Evolutionary conservation across 2,888 invertebrate genomes (phyloP).

Genomic region (Drosophila aldrichi): DNA sequence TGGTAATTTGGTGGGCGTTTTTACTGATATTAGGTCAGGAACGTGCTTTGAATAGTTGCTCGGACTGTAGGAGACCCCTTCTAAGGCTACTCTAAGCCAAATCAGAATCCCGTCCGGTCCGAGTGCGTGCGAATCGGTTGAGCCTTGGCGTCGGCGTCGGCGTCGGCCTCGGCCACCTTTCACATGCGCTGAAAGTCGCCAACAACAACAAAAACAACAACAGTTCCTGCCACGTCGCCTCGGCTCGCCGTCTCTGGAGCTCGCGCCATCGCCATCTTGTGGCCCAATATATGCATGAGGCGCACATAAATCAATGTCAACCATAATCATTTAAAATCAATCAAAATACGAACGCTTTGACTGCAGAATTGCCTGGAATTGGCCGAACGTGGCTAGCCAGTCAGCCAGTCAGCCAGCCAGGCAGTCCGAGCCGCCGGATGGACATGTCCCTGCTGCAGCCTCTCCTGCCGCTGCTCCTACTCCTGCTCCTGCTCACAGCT

Average conservation of each 20-base stretch:
- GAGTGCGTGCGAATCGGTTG: constrained; percentile 73
- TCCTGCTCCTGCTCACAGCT: constrained; percentile 19
- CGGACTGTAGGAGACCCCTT: constrained; percentile 22
- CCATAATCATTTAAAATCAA: constrained; percentile 85
- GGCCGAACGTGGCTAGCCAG: constrained; percentile 72
- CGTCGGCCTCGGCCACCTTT: constrained; percentile 53
- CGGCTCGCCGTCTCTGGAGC: constrained; percentile 16
- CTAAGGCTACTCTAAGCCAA: constrained; percentile 75
- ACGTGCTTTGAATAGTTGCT: constrained; percentile 83
- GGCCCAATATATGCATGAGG: constrained; percentile 83
- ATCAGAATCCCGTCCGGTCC: constrained; percentile 43
- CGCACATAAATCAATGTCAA: constrained; percentile 85
- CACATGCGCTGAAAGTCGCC: constrained; percentile 53
- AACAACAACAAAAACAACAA: constrained; percentile 33
- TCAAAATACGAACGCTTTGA: constrained; percentile 84
- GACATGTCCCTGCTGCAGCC: constrained; percentile 50
- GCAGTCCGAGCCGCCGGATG: constrained; percentile 41
- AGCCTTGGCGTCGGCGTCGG: constrained; percentile 20
- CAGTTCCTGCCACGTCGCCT: constrained; percentile 20
- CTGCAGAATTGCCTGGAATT: constrained; percentile 83
- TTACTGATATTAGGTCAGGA: constrained; percentile 84
- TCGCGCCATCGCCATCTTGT: constrained; percentile 72
- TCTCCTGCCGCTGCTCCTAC: constrained; percentile 5
- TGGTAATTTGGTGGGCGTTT: constrained; percentile 84
- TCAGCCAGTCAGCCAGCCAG: constrained; percentile 30